Conservation (phyloP, 2,797 vertebrate genomes). For the Pseudochromis fuscus region DNA sequence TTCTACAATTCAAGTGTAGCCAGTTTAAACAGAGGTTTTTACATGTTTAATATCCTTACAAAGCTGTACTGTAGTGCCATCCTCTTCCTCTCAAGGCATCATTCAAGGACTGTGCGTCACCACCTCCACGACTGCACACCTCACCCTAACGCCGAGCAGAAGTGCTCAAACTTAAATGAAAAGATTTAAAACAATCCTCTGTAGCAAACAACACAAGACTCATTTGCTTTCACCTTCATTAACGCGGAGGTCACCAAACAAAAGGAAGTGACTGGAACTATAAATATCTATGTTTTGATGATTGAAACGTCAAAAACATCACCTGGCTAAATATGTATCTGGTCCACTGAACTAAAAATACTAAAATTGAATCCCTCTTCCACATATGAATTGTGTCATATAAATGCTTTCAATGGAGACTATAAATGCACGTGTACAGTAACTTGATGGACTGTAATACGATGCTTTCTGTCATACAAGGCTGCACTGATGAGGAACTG, state of each 20-base stretch:
- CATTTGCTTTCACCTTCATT: too few species aligned
- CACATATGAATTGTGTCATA: too few species aligned
- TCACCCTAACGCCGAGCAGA: too few species aligned
- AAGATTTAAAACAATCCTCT: too few species aligned
- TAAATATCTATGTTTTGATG: too few species aligned
- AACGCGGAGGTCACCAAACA: too few species aligned
- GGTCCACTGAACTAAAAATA: background rate
- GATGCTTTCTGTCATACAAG: background rate
- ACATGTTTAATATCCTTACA: background rate
- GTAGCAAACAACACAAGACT: too few species aligned
- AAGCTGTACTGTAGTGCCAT: background rate
- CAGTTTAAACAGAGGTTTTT: background rate
- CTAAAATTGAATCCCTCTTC: background rate
- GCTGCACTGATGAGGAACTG: background rate
- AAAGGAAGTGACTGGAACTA: too few species aligned
- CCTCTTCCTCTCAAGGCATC: background rate
- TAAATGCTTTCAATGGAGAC: too few species aligned
- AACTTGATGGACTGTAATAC: conserved; percentile 1
- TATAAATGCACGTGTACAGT: background rate
- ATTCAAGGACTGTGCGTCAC: background rate
- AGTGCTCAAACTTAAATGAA: too few species aligned
- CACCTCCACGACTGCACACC: too few species aligned
- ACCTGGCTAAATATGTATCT: background rate
- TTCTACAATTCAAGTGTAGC: background rate
- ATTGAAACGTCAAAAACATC: background rate